A percentile compares a stretch with the other conserved stretches of the same genome.
Evolutionary conservation across 1,140 invertebrate species (phyloP).

Genomic region (Lamellibrachia luymesi): DNA sequence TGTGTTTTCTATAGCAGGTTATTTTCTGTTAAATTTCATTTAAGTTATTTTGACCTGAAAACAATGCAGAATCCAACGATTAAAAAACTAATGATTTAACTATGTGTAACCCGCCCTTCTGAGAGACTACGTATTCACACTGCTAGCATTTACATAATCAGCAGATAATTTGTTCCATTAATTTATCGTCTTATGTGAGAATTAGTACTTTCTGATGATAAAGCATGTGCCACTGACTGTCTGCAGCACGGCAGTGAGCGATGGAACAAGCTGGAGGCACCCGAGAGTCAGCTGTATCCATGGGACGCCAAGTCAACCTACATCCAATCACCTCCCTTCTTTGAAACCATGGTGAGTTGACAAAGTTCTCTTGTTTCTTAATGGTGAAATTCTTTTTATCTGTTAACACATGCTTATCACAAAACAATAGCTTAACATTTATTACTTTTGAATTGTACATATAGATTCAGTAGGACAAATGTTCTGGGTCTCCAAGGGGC

Average conservation of each 20-base stretch:
- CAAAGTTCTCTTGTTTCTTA: neutral
- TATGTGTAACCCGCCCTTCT: no score
- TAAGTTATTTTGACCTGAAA: neutral
- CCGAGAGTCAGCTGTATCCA: constrained; percentile 81
- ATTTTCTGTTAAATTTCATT: neutral
- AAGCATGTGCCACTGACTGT: neutral
- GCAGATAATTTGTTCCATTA: no score
- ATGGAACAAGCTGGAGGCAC: constrained; percentile 83
- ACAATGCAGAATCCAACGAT: neutral
- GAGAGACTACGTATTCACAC: no score
- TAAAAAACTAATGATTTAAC: constrained; percentile 4
- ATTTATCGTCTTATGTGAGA: no score
- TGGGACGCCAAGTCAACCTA: constrained; percentile 92
- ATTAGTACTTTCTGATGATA: neutral
- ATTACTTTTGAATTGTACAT: neutral
- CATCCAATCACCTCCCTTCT: constrained; percentile 96
- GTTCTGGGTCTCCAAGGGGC: no score
- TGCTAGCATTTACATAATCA: no score
- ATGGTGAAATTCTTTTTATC: no score
- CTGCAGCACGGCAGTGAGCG: constrained; percentile 74
- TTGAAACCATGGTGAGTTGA: constrained; percentile 75
- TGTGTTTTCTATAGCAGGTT: neutral
- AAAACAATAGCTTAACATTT: no score
- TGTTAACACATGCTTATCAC: no score
- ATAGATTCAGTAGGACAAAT: neutral